Evolutionary conservation across 2,797 vertebrate genomes (phyloP).

Genomic region (Holocentrus rufus): DNA sequence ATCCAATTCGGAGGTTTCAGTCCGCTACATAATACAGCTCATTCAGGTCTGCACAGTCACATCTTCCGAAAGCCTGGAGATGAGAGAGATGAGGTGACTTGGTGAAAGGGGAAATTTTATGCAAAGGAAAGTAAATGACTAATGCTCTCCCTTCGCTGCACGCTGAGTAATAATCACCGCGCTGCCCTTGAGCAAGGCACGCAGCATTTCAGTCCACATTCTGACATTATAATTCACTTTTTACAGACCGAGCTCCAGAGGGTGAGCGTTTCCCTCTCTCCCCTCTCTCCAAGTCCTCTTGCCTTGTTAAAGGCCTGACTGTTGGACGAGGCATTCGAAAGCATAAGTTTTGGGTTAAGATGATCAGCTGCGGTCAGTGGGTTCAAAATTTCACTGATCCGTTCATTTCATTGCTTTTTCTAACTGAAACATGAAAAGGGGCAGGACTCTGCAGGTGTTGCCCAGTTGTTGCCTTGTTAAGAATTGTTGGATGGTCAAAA

Average conservation of each 20-base stretch:
- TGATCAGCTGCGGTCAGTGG: neutral
- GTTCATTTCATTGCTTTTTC: no score
- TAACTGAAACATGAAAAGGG: slow-evolving; percentile 15
- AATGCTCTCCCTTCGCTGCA: slow-evolving; percentile 23
- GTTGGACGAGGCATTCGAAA: slow-evolving; percentile 2
- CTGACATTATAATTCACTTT: slow-evolving; percentile 23
- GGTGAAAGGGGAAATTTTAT: slow-evolving; percentile 22
- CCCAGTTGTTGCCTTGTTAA: neutral
- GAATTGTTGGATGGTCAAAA: neutral
- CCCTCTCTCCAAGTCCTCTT: neutral
- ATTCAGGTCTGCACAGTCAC: slow-evolving; percentile 10
- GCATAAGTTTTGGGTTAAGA: neutral
- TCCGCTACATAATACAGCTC: slow-evolving; percentile 3
- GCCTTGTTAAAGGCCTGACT: slow-evolving; percentile 39
- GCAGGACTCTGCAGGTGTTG: neutral
- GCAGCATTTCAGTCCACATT: slow-evolving; percentile 43
- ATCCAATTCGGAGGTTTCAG: neutral
- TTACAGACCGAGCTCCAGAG: slow-evolving; percentile 41
- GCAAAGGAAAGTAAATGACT: slow-evolving; percentile 35
- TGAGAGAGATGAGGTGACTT: slow-evolving; percentile 33
- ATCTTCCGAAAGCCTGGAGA: slow-evolving; percentile 28
- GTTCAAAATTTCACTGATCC: neutral
- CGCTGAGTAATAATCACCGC: slow-evolving; percentile 35
- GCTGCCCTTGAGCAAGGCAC: slow-evolving; percentile 48
- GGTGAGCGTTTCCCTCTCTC: slow-evolving; percentile 3